phyloP scores from a whole-genome alignment of 2,888 invertebrate genomes.

The Norana najaformis region DNA sequence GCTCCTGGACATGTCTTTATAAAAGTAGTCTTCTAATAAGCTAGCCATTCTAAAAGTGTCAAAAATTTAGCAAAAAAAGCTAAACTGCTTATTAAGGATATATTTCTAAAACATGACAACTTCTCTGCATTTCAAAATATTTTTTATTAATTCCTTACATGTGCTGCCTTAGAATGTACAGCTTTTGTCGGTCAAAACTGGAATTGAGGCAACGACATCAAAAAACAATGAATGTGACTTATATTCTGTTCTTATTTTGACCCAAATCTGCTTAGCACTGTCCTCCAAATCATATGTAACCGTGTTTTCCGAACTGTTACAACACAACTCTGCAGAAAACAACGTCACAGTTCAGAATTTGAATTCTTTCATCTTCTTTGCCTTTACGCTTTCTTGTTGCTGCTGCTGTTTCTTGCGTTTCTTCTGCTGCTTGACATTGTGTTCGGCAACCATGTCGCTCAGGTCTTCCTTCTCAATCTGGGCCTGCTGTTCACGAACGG shows the following conservation, averaged over 20 bases:
- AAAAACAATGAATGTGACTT: not conserved
- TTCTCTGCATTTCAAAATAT: too few species aligned
- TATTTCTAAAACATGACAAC: too few species aligned
- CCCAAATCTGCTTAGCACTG: not conserved
- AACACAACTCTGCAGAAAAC: not conserved
- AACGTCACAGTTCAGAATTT: constrained; percentile 73
- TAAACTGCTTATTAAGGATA: too few species aligned
- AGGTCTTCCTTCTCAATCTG: constrained; percentile 89
- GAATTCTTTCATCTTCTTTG: constrained; percentile 97
- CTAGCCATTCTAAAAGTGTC: too few species aligned
- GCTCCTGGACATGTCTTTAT: too few species aligned
- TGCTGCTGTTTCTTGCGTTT: constrained; percentile 85
- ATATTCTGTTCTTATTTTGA: not conserved
- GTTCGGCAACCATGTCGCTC: constrained; percentile 97
- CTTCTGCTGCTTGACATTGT: constrained; percentile 88
- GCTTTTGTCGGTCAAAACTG: not conserved
- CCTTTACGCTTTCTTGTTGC: constrained; percentile 80
- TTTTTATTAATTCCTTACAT: too few species aligned
- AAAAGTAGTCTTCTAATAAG: too few species aligned
- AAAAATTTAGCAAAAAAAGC: too few species aligned
- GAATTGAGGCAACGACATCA: not conserved
- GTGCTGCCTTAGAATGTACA: not conserved
- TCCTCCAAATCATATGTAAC: not conserved
- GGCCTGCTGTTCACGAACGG: constrained; percentile 88
- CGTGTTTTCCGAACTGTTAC: too few species aligned